Base-by-base conservation (phyloP, 1,140 invertebrate genomes). In the Homalodisca vitripennis region DNA sequence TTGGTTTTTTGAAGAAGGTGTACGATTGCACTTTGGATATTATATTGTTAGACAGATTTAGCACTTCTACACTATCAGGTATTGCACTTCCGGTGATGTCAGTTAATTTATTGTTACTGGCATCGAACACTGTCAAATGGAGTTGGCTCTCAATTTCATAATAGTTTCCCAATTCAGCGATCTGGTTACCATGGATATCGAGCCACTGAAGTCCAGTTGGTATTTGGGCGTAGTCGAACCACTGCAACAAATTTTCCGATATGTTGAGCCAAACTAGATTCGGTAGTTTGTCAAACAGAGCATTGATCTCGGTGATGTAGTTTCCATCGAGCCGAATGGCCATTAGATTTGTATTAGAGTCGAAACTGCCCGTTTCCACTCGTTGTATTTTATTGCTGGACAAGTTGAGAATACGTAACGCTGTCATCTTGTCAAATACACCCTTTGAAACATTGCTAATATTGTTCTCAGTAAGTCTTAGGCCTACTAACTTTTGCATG, bases 1-100 rank as follows among this genome's bases (percentile, higher is more conserved):
- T 95, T 1, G 91, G 91, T 78, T 96, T 97, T 77, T 93, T 93
- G 80, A 94, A 92, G 79, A 96, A 96, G n/a, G 93, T 92, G 74
- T 95, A 94, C 0, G 92, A 92, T 74, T 94, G 92, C 60, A 97
- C 92, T 81, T 90, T 92, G 26, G 86, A 86, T 71, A 97, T 95
- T 46, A 87, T 81, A 82, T 97, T 97, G 78, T 95, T 89, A 75
- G 92, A 93, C 29, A 96, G 82, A 75, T 91, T 92, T 3, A 95
- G 79, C 73, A 91, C 85, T 80, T 94, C 90, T 0, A 95, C 89
- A 69, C 92, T 92, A 80, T 93, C 92, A 0, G 93, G 94, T 75
- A 96, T 90, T 0, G 92, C 75, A 20, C 77, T 77, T 51, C 91
- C 90, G 17, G 90, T 92, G 64, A 96, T 92, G 82, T 95, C 93